A percentile compares a stretch with the other conserved stretches of the same genome.
phyloP scores from a whole-genome alignment of 2,797 vertebrate species.

The Menidia menidia region DNA sequence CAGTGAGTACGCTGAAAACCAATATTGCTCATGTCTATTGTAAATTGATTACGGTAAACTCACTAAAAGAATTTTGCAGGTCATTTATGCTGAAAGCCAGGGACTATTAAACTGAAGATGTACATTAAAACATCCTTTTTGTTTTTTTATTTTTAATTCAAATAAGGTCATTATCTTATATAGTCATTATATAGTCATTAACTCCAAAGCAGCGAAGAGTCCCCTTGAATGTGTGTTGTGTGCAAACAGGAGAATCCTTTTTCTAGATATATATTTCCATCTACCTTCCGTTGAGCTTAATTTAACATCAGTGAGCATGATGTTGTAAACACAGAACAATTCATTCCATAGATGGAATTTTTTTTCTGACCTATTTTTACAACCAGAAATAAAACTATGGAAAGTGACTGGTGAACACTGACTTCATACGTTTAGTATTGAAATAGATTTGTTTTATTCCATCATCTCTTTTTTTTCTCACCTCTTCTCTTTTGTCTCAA shows the following conservation, averaged over 20 bases:
- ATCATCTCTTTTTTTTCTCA: background rate
- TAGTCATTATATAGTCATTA: background rate
- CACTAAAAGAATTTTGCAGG: too few relatives aligned
- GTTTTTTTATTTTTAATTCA: background rate
- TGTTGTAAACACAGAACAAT: background rate
- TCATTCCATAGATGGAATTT: background rate
- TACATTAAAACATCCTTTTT: too few relatives aligned
- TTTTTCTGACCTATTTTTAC: background rate
- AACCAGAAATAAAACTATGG: background rate
- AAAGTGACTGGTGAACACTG: background rate
- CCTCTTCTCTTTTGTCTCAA: slow-evolving; percentile 5
- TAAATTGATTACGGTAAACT: too few relatives aligned
- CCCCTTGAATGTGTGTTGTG: background rate
- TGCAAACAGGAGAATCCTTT: background rate
- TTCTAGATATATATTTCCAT: background rate
- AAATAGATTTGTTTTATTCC: background rate
- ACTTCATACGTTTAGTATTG: background rate
- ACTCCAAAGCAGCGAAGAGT: background rate
- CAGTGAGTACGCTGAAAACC: too few relatives aligned
- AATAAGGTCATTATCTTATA: background rate
- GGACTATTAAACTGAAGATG: too few relatives aligned
- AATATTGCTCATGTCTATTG: too few relatives aligned
- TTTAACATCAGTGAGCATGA: background rate
- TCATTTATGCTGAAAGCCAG: too few relatives aligned
- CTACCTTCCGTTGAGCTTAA: slow-evolving; percentile 1